These are phyloP conservation scores for Arothron firmamentum DNA, from an alignment of 2,113 vertebrate species.

Conservation along the genomic window DNA sequence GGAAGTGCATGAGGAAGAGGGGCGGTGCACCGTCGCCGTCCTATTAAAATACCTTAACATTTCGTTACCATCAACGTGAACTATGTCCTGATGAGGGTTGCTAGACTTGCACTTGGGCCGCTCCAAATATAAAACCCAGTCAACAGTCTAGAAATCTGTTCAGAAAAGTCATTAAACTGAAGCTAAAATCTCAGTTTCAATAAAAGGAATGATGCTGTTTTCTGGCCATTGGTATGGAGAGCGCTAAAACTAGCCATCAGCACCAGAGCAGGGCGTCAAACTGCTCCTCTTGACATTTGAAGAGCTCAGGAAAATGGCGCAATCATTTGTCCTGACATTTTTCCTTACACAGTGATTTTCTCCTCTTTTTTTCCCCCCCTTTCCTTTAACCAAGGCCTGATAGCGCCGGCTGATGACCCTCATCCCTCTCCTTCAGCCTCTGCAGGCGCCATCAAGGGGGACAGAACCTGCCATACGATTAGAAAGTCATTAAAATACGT, in stretches of 20 bases:
- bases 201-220: no score
- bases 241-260: constrained; percentile 43
- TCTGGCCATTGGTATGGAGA: no score
- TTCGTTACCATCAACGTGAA: constrained; percentile 55
- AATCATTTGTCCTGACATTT: constrained; percentile 29
- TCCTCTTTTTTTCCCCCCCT: constrained; percentile 9
- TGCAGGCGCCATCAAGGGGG: constrained; percentile 4
- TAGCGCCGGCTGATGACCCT: constrained; percentile 56
- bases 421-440: constrained; percentile 16
- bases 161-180: no score
- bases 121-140: constrained; percentile 22
- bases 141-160: constrained; percentile 72
- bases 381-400: constrained; percentile 32
- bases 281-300: constrained; percentile 60
- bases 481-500: neutral
- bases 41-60: constrained; percentile 20
- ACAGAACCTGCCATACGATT: no score
- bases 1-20: constrained; percentile 51
- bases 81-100: constrained; percentile 48
- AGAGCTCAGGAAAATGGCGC: constrained; percentile 61
- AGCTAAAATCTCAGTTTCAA: no score
- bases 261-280: constrained; percentile 67
- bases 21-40: constrained; percentile 41
- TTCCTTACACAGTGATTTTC: constrained; percentile 65
- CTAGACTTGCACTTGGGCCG: constrained; percentile 12